Conservation (phyloP, 2,797 vertebrate species). For the Urophycis tenuis region DNA sequence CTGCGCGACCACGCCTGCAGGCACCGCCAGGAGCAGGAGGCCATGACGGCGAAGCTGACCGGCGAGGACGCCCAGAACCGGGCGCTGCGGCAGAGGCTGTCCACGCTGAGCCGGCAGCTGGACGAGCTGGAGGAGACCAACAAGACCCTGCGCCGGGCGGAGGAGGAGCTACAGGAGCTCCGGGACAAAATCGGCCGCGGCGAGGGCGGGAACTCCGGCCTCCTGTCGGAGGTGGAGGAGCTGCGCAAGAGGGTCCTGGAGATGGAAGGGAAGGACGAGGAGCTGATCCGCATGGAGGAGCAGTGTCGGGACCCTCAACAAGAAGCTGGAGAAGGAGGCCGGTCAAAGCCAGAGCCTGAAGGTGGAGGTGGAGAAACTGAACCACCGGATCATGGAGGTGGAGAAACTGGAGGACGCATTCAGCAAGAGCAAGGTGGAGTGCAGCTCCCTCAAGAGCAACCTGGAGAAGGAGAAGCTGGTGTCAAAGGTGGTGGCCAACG, state of each 20-base stretch:
- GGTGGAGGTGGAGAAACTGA: conserved; percentile 87
- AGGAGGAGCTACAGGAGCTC: conserved; percentile 90
- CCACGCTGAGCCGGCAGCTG: conserved; percentile 82
- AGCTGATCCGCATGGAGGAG: conserved; percentile 90
- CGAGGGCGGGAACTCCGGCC: conserved; percentile 80
- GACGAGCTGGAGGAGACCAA: conserved; percentile 93
- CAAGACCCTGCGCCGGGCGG: conserved; percentile 82
- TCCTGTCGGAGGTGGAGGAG: conserved; percentile 88
- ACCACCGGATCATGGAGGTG: conserved; percentile 87
- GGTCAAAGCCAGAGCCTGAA: conserved; percentile 81
- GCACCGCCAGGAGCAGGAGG: conserved; percentile 79
- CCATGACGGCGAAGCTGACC: conserved; percentile 86
- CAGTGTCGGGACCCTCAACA: conserved; percentile 88
- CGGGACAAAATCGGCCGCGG: conserved; percentile 86
- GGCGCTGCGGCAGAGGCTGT: conserved; percentile 85
- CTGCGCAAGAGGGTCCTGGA: conserved; percentile 86
- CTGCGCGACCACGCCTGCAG: conserved; percentile 70
- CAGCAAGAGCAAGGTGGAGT: conserved; percentile 92
- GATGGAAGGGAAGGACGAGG: conserved; percentile 96
- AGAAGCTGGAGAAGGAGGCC: conserved; percentile 88
- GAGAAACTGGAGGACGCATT: conserved; percentile 94
- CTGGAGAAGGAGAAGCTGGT: conserved; percentile 87
- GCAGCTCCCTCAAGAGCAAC: conserved; percentile 80
- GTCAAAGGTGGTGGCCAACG: conserved; percentile 82
- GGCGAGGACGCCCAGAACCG: conserved; percentile 87